Base-by-base conservation (phyloP, 2,888 invertebrate species). In the Miltochrista miniata region DNA sequence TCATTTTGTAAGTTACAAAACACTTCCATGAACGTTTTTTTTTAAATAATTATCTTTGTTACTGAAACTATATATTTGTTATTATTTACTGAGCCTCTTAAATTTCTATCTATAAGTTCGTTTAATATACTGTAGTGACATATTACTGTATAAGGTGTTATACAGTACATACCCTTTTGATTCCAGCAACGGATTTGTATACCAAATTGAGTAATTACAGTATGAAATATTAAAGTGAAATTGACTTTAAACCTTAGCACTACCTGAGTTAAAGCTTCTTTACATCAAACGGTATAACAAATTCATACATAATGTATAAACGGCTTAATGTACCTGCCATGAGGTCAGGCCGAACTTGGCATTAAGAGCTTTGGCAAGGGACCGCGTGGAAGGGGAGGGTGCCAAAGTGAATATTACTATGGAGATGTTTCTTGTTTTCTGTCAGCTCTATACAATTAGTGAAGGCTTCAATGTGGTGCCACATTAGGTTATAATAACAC, bases 281-380 rank as follows among this genome's bases (percentile, higher is more conserved):
- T 87, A 90, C 90, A 90, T 91, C 90, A 91, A 91, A 90, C 87
- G 82, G 90, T 90, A 90, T 90, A 90, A 89, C 88, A 90, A 87
- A 90, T 88, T 91, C 90, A 91, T 90, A 90, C 90, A 91, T 91
- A 79, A 90, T 91, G 90, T 90, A 91, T 90, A 88, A 86, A 86
- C 87, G 85, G 87, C 90, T 90, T 91, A 90, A 91, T 90, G 91
- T 90, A 87, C 83, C 84, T 79, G 85, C 79, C 86, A 87, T 87
- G 90, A 90, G 90, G 90, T 91, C 90, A 91, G 86, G 81, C 79
- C 77, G 82, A 45, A 85, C 81, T 85, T 79, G 83, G 91, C 84
- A 89, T 91, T 91, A 90, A 90, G 90, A 90, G 90, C 91, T 89
- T 87, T 90, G 74, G 81, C 80, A 76, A 77, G 81, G 85, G 81